Conservation (phyloP, 2,888 invertebrate species). For the Clusia tigrina region DNA sequence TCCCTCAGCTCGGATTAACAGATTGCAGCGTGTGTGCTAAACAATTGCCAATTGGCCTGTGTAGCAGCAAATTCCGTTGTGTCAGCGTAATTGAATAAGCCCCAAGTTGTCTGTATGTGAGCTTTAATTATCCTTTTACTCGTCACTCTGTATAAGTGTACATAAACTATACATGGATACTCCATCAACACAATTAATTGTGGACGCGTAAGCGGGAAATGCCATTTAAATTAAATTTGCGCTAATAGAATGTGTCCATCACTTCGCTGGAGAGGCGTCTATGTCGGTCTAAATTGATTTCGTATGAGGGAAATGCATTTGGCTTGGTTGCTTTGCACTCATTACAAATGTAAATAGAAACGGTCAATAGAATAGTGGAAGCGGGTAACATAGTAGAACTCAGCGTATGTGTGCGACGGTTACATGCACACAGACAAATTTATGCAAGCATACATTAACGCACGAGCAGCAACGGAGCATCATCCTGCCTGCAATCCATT, state of each 20-base stretch:
- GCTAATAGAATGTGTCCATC: slow-evolving; percentile 15
- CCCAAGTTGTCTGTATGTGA: no score
- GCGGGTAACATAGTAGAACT: not conserved
- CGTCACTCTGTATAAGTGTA: no score
- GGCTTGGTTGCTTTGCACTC: slow-evolving; percentile 15
- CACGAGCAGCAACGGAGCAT: not conserved
- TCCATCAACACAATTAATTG: not conserved
- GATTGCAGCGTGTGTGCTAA: no score
- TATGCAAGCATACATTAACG: not conserved
- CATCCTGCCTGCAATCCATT: not conserved
- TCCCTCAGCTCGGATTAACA: no score
- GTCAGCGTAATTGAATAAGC: no score
- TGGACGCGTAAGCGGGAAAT: not conserved
- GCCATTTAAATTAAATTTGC: slow-evolving; percentile 13
- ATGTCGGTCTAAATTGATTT: not conserved
- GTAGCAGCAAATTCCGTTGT: no score
- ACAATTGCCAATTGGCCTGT: no score
- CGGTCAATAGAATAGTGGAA: not conserved
- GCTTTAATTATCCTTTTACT: no score
- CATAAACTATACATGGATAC: no score
- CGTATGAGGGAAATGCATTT: slow-evolving; percentile 13
- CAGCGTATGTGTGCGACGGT: not conserved
- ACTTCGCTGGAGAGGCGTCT: not conserved
- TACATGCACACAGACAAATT: not conserved
- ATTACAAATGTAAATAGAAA: slow-evolving; percentile 25